Evolutionary conservation across 2,888 invertebrate genomes (phyloP), one percentile per base, ranked within the genome.

Genomic region (Caprella mutica): DNA sequence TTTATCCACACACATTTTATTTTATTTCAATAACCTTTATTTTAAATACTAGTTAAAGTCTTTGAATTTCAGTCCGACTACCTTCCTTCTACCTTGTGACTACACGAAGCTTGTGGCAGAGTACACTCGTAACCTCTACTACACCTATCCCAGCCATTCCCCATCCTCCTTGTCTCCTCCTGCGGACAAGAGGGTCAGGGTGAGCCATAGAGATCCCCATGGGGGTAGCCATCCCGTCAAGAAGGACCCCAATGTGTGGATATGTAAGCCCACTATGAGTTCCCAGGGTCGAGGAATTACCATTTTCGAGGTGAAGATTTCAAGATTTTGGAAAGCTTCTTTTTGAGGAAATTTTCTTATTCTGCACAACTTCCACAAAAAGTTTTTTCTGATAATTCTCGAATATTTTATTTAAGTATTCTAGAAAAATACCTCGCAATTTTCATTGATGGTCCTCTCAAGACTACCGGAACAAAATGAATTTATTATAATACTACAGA

Each of bases 261-360:
- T 89, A 63, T 88, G 86, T 70, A 89, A 89, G 69, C 89, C 89
- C 0, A 86, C 87, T 1, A 85, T 86, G 0, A 83, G 86, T 71
- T 88, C 87, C 67, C 84, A 88, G 72, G 88, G 88, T 8, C 77
- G 82, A 69, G 88, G 88, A 50, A 89, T 89, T 62, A 85, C 86
- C 68, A 73, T 89, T 26, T 88, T 88, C 72, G 78, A 84, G 71
- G 87, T 86, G 75, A 48, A 30, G 9, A 14, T 33, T n/a, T n/a
- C n/a, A n/a, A n/a, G n/a, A n/a, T n/a, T n/a, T n/a, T n/a, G n/a
- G n/a, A n/a, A n/a, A n/a, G n/a, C n/a, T n/a, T n/a, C n/a, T n/a
- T n/a, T n/a, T n/a, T n/a, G n/a, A n/a, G n/a, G n/a, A n/a, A n/a
- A n/a, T n/a, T n/a, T n/a, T n/a, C n/a, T n/a, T n/a, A n/a, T n/a